A percentile compares a stretch with the other conserved stretches of the same genome.
phyloP scores from a whole-genome alignment of 2,797 vertebrate genomes.

The Melanotaenia trifasciata region DNA sequence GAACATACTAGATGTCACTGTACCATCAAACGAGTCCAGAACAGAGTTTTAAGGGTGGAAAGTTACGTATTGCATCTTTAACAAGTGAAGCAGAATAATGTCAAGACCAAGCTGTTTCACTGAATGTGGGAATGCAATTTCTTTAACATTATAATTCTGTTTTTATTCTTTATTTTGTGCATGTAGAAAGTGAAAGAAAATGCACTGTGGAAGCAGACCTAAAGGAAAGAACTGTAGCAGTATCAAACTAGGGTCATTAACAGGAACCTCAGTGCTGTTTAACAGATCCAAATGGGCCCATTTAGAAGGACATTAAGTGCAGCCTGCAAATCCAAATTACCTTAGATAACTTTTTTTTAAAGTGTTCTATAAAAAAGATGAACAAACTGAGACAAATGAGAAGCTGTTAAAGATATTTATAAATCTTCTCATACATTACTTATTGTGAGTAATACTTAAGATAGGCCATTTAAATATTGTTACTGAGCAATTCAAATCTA shows the following conservation, averaged over 20 bases:
- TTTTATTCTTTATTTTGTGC: conserved; percentile 14
- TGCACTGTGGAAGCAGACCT: conserved; percentile 36
- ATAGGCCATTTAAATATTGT: conserved; percentile 63
- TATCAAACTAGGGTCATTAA: conserved; percentile 65
- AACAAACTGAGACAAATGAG: not conserved
- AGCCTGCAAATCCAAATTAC: conserved; percentile 54
- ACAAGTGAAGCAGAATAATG: conserved; percentile 37
- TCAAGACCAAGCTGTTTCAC: conserved; percentile 25
- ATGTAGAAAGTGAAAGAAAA: conserved; percentile 16
- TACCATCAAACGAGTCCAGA: too few species aligned
- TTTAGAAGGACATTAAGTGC: conserved; percentile 66
- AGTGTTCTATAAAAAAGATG: conserved; percentile 19
- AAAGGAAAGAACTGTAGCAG: conserved; percentile 56
- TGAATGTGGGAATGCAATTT: conserved; percentile 14
- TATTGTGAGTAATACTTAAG: too few species aligned
- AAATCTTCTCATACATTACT: conserved; percentile 1
- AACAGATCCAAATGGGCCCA: conserved; percentile 63
- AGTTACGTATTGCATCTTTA: too few species aligned
- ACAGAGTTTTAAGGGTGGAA: too few species aligned
- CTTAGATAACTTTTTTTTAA: conserved; percentile 38
- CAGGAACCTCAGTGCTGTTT: conserved; percentile 58
- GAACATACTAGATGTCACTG: too few species aligned
- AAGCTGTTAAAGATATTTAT: not conserved
- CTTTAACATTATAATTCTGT: not conserved
- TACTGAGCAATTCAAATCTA: conserved; percentile 44